These are phyloP conservation scores for Orthonyx spaldingii DNA, from an alignment of 2,113 vertebrate species.

Conservation along the genomic window DNA sequence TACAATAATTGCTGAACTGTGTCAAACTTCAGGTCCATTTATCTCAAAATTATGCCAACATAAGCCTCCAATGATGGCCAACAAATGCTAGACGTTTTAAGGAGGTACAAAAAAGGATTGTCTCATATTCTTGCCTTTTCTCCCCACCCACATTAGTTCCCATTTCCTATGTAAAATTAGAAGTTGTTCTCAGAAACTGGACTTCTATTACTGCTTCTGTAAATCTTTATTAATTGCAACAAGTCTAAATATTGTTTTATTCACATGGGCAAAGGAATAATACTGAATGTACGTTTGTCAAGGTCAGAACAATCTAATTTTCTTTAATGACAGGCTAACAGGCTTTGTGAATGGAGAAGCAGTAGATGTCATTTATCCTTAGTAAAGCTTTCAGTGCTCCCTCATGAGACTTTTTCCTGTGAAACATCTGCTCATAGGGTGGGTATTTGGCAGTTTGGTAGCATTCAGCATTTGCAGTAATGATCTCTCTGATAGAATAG, in stretches of 20 bases:
- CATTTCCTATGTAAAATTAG: not conserved
- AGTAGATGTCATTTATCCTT: slow-evolving; percentile 57
- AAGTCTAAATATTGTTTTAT: slow-evolving; percentile 8
- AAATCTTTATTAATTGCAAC: not conserved
- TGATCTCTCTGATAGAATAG: slow-evolving; percentile 61
- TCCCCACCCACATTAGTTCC: not conserved
- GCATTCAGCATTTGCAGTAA: slow-evolving; percentile 62
- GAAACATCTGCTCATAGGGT: slow-evolving; percentile 63
- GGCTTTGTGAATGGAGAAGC: slow-evolving; percentile 61
- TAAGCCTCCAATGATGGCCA: not conserved
- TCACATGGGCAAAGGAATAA: not conserved
- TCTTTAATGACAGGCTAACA: slow-evolving; percentile 49
- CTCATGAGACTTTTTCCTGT: slow-evolving; percentile 59
- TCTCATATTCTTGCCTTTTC: not conserved
- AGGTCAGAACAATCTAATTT: slow-evolving; percentile 60
- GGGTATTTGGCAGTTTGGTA: slow-evolving; percentile 62
- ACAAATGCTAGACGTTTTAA: not conserved
- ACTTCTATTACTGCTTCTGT: not conserved
- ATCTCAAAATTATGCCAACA: not conserved
- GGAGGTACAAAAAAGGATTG: not conserved
- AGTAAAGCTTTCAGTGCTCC: slow-evolving; percentile 58
- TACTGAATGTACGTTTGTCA: slow-evolving; percentile 5
- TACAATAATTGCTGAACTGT: not conserved
- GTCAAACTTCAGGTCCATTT: not conserved
- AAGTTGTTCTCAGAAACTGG: not conserved